Base-by-base conservation (phyloP, 1,140 invertebrate species). In the Drosophila ananassae region DNA sequence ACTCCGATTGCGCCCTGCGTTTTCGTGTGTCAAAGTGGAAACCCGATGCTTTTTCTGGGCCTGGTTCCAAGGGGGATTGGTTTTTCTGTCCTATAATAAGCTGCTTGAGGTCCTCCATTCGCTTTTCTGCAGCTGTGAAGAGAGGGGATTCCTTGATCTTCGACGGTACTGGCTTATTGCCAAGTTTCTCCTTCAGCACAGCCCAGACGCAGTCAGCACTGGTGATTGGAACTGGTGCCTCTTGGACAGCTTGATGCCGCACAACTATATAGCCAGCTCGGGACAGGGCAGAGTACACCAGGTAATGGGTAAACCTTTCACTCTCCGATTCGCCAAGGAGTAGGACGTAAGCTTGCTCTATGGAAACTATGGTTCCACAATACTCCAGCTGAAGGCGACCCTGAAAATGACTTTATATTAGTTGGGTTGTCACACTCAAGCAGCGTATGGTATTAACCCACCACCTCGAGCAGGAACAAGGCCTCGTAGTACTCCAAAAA, bases 401-500 rank as follows among this genome's bases (percentile, higher is more conserved):
- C 90, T 91, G 21, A 7, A 58, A 47, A 12, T 6, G 17, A 44
- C 41, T 17, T 9, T 24, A 10, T 51, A n/a, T 34, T 3, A 13
- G 5, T 44, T 2, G 7, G 10, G 7, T 2, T 6, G 12, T 22
- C 12, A 50, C 12, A 17, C 30, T 21, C 12, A 2, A 5, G 0
- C 6, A 0, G 7, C 2, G 5, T 5, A 7, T 5, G 1, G 7
- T 7, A 56, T 52, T 21, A 6, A 62, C 64, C 10, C 21, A 91
- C 90, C 60, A 90, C 47, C 69, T 91, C 90, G 0, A 91, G 62
- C 3, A 91, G 37, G 59, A 90, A 91, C 13, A 91, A 32, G 0
- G 90, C 85, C 28, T 91, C 90, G 10, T 77, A 91, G 46, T 90
- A 83, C 53, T 90, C 82, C 54, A 91, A 64, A 48, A 72, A 91